Base-by-base conservation (phyloP, 2,888 invertebrate species). In the Eudiplozoon nipponicum region DNA sequence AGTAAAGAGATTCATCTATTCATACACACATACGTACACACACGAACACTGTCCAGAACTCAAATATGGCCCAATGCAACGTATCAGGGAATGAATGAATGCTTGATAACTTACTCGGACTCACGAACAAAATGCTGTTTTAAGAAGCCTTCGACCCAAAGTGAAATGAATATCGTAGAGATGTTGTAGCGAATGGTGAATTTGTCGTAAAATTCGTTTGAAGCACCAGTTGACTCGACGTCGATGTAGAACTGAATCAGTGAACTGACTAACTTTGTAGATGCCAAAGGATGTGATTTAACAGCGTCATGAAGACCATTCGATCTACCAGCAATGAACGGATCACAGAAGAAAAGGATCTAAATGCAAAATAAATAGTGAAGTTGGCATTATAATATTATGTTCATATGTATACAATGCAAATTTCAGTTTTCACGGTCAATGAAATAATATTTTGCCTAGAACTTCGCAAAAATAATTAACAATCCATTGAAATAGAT, bases 231-330 rank as follows among this genome's bases (percentile, higher is more conserved):
- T 9, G 77, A 76, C 63, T 90, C 90, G 40, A 86, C 77, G 51
- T 84, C 84, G 42, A 84, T 80, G 61, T 94, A 94, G 63, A 94
- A 94, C 60, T 77, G 77, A 80, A 90, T 84, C 28, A 94, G 65
- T 15, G 74, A 72, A 48, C 77, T 72, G 1, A 81, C 75, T 44
- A 94, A 63, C 43, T 69, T 66, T 2, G 70, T 70, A 50, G 73
- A 71, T 3, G 76, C 71, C 45, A 78, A 64, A 38, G 73, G 73
- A 56, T 84, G 78, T 47, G 72, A 69, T 70, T 84, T 74, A 49
- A 86, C 69, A 55, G 72, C 66, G 44, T 68, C 65, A 51, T 72
- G 70, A 5, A 74, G 64, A 36, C 50, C 49, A 34, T 51, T 52
- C 20, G 56, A 53, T 31, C 54, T 47, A 18, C 22, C 18, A 5